Conservation (phyloP, 2,113 vertebrate genomes). For the Tympanuchus pallidicinctus region DNA sequence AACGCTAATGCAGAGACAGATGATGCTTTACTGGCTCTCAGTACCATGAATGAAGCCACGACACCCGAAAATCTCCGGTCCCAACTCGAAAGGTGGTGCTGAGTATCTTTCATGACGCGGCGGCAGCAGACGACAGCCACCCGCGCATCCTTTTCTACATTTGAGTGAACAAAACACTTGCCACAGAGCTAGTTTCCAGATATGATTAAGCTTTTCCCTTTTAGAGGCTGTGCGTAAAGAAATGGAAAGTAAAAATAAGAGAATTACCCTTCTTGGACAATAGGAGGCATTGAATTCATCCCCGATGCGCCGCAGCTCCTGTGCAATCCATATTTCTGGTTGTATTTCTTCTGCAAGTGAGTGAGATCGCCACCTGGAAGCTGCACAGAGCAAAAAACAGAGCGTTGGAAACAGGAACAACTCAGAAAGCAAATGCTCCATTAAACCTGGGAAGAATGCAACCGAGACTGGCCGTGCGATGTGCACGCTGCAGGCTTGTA, state of each 20-base stretch:
- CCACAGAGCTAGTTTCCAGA: conserved; percentile 38
- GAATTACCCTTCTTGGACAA: conserved; percentile 80
- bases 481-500: fast-evolving
- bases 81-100: background rate
- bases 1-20: background rate
- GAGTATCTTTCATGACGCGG: fast-evolving
- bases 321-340: conserved; percentile 84
- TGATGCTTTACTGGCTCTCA: fast-evolving
- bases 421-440: fast-evolving
- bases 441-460: fast-evolving
- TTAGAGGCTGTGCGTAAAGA: background rate
- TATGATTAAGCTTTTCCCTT: conserved; percentile 9
- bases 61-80: background rate
- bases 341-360: conserved; percentile 77
- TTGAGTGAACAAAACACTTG: conserved; percentile 2
- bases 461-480: fast-evolving
- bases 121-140: background rate
- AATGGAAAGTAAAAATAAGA: background rate
- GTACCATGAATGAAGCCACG: fast-evolving
- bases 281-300: conserved; percentile 86
- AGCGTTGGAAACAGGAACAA: background rate
- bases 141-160: background rate
- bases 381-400: conserved; percentile 46
- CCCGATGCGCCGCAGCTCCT: conserved; percentile 87
- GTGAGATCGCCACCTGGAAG: conserved; percentile 75